These are phyloP conservation scores for Antheraea yamamai DNA, from an alignment of 2,888 invertebrate genomes.

Conservation along the genomic window DNA sequence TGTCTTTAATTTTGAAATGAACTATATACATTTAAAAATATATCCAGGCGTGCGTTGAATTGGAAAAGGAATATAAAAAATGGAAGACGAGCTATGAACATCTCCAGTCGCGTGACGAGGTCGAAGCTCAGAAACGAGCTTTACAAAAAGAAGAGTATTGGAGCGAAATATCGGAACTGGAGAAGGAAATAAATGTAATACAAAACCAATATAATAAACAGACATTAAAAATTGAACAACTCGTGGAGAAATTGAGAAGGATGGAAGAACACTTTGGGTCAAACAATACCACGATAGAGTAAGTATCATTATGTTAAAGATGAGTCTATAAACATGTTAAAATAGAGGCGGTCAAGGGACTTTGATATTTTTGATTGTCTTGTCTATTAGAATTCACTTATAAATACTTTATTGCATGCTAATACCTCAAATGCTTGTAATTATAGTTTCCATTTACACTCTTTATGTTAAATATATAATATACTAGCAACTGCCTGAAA, in stretches of 20 bases:
- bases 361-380: too few species aligned
- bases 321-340: not conserved
- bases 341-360: not conserved
- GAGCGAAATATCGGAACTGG: slow-evolving; percentile 71
- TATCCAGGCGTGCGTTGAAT: slow-evolving; percentile 58
- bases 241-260: slow-evolving; percentile 55
- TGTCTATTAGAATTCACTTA: too few species aligned
- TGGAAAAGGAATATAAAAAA: slow-evolving; percentile 75
- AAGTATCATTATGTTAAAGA: slow-evolving; percentile 36
- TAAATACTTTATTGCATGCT: too few species aligned
- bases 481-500: too few species aligned
- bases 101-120: slow-evolving; percentile 78
- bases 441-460: too few species aligned
- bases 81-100: slow-evolving; percentile 81
- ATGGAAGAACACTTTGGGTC: slow-evolving; percentile 60
- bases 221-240: slow-evolving; percentile 64
- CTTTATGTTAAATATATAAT: too few species aligned
- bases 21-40: not conserved
- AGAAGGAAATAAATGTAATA: slow-evolving; percentile 55
- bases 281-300: slow-evolving; percentile 70
- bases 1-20: too few species aligned
- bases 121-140: slow-evolving; percentile 66
- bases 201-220: slow-evolving; percentile 73
- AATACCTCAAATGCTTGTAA: too few species aligned
- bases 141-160: slow-evolving; percentile 83